phyloP scores from a whole-genome alignment of 2,113 vertebrate genomes.

The Brienomyrus longianalis region DNA sequence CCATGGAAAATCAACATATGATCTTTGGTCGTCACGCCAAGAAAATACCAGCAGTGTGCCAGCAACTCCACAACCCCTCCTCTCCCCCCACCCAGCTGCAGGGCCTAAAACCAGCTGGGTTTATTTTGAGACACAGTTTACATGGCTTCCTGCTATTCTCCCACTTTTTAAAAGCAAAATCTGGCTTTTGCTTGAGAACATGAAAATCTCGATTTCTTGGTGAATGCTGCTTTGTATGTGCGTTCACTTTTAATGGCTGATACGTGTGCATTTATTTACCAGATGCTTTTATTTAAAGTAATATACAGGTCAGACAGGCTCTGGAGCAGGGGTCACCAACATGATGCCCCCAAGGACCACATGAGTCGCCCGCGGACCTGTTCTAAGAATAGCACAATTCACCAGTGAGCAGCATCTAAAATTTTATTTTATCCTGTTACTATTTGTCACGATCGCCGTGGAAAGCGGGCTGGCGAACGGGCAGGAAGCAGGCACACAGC shows the following conservation, averaged over 20 bases:
- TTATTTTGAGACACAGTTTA: constrained; percentile 1
- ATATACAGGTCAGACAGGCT: too few species aligned
- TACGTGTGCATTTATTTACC: not conserved
- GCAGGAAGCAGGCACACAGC: too few species aligned
- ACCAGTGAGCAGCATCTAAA: too few species aligned
- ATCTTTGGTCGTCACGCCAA: constrained; percentile 35
- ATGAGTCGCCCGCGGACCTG: too few species aligned
- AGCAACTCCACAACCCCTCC: constrained; percentile 23
- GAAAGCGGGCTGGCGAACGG: too few species aligned
- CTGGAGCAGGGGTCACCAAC: too few species aligned
- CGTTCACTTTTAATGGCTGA: not conserved
- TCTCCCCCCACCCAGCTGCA: constrained; percentile 22
- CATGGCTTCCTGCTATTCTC: not conserved
- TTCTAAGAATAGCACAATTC: too few species aligned
- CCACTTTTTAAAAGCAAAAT: not conserved
- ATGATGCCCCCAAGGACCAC: too few species aligned
- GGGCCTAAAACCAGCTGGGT: constrained; percentile 24
- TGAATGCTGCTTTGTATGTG: not conserved
- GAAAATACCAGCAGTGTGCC: constrained; percentile 37
- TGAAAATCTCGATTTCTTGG: not conserved
- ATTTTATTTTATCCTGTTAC: too few species aligned
- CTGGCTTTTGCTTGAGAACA: not conserved
- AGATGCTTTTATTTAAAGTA: too few species aligned
- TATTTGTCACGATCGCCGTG: too few species aligned
- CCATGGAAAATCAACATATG: constrained; percentile 50